Conservation (phyloP, 2,113 vertebrate species). For the Paradoxurus hermaphroditus region DNA sequence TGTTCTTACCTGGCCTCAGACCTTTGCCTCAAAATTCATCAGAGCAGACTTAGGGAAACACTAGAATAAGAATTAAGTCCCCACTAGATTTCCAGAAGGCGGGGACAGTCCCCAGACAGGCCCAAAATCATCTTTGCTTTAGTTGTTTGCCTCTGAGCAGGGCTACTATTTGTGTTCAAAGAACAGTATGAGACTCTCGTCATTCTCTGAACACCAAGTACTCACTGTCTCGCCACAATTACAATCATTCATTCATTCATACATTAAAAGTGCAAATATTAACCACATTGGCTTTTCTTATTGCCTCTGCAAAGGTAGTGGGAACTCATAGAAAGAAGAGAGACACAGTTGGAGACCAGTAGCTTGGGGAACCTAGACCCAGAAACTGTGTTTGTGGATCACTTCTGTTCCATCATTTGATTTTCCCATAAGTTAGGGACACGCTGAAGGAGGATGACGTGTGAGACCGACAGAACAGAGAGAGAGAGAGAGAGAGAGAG, state of each 20-base stretch:
- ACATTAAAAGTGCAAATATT: not conserved
- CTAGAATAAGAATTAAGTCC: not conserved
- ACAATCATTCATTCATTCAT: not conserved
- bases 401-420: not conserved
- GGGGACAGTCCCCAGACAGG: not conserved
- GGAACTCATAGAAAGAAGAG: not conserved
- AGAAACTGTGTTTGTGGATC: not conserved
- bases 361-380: not conserved
- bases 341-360: too few species aligned
- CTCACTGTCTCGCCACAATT: not conserved
- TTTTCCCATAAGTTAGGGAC: not conserved
- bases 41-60: not conserved
- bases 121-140: rapidly evolving
- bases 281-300: not conserved
- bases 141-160: not conserved
- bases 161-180: too few species aligned
- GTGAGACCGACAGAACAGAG: not conserved
- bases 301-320: not conserved
- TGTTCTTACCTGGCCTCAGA: not conserved
- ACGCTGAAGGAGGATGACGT: not conserved
- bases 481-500: too few species aligned
- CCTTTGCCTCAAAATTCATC: not conserved
- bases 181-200: not conserved
- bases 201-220: not conserved
- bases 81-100: not conserved